Evolutionary conservation across 2,888 invertebrate genomes (phyloP).

Genomic region (Rhogogaster chlorosoma): DNA sequence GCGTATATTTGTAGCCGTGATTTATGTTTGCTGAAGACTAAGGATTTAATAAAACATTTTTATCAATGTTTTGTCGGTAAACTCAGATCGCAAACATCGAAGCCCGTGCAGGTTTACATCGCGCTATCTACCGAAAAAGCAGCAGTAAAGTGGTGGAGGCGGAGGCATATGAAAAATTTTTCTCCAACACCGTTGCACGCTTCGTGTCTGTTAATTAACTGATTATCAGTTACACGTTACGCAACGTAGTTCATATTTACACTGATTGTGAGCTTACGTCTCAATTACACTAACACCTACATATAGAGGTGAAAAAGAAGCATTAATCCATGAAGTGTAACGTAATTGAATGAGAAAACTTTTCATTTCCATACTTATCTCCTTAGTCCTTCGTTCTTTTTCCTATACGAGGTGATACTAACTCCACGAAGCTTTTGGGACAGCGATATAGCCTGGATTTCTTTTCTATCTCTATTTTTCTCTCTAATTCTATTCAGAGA

Average conservation of each 20-base stretch:
- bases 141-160: constrained; percentile 13
- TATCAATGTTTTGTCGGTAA: constrained; percentile 48
- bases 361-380: background rate
- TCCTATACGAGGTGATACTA: background rate
- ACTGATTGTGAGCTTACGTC: background rate
- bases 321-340: background rate
- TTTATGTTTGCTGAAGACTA: background rate
- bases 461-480: background rate
- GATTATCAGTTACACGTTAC: constrained; percentile 23
- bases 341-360: background rate
- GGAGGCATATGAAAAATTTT: background rate
- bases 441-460: background rate
- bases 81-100: constrained; percentile 18
- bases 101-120: constrained; percentile 17
- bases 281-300: background rate
- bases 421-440: constrained; percentile 1
- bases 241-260: constrained; percentile 15
- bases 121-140: constrained; percentile 43
- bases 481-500: background rate
- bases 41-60: constrained; percentile 42
- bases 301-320: background rate
- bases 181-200: constrained; percentile 1
- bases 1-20: too few species aligned
- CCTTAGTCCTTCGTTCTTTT: background rate
- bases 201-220: constrained; percentile 9